These are phyloP conservation scores for Stenolophus ochropezus DNA, from an alignment of 2,888 invertebrate species.

Conservation along the genomic window DNA sequence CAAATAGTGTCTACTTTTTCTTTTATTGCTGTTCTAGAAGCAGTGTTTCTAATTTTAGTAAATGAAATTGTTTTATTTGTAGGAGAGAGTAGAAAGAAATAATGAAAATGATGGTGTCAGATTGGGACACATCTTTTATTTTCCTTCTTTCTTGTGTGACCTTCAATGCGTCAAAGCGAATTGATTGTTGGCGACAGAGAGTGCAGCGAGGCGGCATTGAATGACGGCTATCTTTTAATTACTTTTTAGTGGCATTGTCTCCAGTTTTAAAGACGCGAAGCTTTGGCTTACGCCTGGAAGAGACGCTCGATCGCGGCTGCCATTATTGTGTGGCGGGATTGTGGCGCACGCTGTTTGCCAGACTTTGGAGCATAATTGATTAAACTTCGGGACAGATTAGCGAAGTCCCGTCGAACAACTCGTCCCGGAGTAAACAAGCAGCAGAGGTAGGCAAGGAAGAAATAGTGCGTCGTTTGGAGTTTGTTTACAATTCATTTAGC, in stretches of 20 bases:
- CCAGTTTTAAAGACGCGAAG: slow-evolving; percentile 57
- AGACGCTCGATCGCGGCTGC: slow-evolving; percentile 1
- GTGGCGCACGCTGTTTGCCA: slow-evolving; percentile 55
- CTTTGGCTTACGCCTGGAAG: slow-evolving; percentile 16
- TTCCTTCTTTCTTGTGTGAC: not conserved
- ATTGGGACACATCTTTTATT: not conserved
- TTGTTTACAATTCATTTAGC: slow-evolving; percentile 66
- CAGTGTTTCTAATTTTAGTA: not conserved
- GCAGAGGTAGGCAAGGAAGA: slow-evolving; percentile 17
- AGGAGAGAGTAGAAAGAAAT: not conserved
- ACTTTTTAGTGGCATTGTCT: slow-evolving; percentile 60
- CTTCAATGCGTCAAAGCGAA: not conserved
- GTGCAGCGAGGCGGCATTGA: slow-evolving; percentile 31
- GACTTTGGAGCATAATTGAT: slow-evolving; percentile 58
- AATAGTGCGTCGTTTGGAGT: slow-evolving; percentile 61
- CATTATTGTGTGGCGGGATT: slow-evolving; percentile 50
- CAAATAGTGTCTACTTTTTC: too few species aligned
- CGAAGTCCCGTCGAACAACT: slow-evolving; percentile 52
- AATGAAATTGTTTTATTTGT: not conserved
- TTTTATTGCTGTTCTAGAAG: too few species aligned
- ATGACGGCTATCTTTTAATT: slow-evolving; percentile 64
- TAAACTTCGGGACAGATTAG: slow-evolving; percentile 60
- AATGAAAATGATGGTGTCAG: not conserved
- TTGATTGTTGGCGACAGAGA: not conserved
- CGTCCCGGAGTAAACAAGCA: slow-evolving; percentile 56